Evolutionary conservation across 2,888 invertebrate species (phyloP).

Genomic region (Melieria crassipennis): DNA sequence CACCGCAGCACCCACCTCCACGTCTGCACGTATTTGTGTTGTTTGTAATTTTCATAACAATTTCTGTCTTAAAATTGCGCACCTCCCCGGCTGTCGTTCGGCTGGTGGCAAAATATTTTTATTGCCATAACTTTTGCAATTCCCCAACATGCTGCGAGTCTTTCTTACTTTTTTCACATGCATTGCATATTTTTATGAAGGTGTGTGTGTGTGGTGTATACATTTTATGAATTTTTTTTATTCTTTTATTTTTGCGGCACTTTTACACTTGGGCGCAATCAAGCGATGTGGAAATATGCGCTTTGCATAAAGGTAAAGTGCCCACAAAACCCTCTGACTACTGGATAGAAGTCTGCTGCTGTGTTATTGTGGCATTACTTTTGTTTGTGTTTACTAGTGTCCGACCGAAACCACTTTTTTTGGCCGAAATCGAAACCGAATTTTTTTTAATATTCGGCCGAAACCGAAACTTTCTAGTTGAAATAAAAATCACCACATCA

Average conservation of each 20-base stretch:
- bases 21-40: background rate
- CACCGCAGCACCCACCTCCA: background rate
- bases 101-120: background rate
- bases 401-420: no score
- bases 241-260: background rate
- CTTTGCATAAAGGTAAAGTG: no score
- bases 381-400: no score
- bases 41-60: slow-evolving; percentile 4
- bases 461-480: no score
- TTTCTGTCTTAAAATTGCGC: background rate
- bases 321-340: no score
- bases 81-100: background rate
- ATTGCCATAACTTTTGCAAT: background rate
- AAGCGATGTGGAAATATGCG: no score
- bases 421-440: no score
- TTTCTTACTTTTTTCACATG: background rate
- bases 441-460: no score
- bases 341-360: no score
- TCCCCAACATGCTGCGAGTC: background rate
- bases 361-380: no score
- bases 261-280: background rate
- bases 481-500: no score
- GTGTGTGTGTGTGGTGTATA: background rate
- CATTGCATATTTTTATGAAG: background rate
- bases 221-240: background rate